A percentile compares a stretch with the other conserved stretches of the same genome.
Conservation (phyloP, 2,888 invertebrate genomes). For the Drosophila limbata region DNA sequence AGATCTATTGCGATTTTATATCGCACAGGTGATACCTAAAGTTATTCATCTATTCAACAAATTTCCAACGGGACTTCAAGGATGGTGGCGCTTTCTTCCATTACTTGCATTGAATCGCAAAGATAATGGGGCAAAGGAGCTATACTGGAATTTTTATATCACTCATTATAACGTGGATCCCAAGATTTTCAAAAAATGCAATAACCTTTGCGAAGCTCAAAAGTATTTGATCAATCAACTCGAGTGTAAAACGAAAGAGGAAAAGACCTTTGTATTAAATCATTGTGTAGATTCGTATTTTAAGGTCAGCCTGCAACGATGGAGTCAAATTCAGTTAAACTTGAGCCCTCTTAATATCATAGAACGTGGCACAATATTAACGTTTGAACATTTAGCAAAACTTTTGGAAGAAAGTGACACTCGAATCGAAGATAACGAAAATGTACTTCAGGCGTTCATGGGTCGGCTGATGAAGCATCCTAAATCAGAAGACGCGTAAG, state of each 20-base stretch:
- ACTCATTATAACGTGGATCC: conserved; percentile 49
- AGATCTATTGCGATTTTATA: accelerated
- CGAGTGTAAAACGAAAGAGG: conserved; percentile 46
- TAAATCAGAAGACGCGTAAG: conserved; percentile 35
- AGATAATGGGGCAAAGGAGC: neutral
- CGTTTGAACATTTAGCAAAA: conserved; percentile 35
- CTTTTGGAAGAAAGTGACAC: conserved; percentile 4
- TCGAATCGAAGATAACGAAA: conserved; percentile 35
- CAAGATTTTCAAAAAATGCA: conserved; percentile 4
- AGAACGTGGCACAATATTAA: conserved; percentile 56
- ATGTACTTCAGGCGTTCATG: conserved; percentile 45
- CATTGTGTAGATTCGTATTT: conserved; percentile 62
- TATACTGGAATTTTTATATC: conserved; percentile 41
- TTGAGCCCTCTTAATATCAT: conserved; percentile 57
- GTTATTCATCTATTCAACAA: conserved; percentile 34
- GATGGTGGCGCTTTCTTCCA: conserved; percentile 66
- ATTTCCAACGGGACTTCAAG: conserved; percentile 50
- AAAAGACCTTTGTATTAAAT: conserved; percentile 54
- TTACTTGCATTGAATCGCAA: conserved; percentile 32
- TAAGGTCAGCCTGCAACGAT: conserved; percentile 21
- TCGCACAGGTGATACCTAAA: neutral
- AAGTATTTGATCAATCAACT: conserved; percentile 47
- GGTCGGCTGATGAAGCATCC: conserved; percentile 13
- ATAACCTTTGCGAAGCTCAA: conserved; percentile 17
- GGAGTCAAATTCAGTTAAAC: conserved; percentile 46